Base-by-base conservation (phyloP, 2,113 vertebrate species). In the Nycticryphes semicollaris region DNA sequence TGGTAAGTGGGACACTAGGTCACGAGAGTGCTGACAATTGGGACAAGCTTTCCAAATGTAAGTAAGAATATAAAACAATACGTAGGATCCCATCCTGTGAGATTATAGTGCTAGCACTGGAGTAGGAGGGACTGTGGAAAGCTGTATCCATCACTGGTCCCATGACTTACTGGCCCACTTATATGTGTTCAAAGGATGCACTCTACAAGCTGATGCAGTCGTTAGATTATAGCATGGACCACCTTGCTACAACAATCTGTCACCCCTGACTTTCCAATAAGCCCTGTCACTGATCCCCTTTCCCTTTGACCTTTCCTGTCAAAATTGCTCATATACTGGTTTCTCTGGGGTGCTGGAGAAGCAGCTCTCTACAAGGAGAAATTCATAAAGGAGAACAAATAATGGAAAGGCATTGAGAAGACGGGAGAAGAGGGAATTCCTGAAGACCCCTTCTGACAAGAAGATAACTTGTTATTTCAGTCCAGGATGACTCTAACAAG, bases 1-100 rank as follows among this genome's bases (percentile, higher is more conserved):
- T 7, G 6, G 27, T 76, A 90, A 92, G 17, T 84, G 68, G 72
- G 84, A 64, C 60, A 87, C 43, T 68, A n/a, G 80, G 72, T 96
- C 84, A 82, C 33, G 12, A 63, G 31, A 57, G 54, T 24, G 19
- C 53, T 85, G 53, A 31, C 64, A 79, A 35, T 7, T 4, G 2
- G 37, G 66, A 57, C 2, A 53, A 56, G 24, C 51, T 56, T 92
- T 68, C 54, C 37, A 51, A 94, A 83, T 24, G 2, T 83, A 84
- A 95, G 68, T 60, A 72, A 81, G 75, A 77, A 30, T 91, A 66
- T 77, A 80, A 92, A 89, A 69, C 6, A 47, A 45, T 30, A 18
- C 23, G 45, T 23, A 53, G 48, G 37, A 81, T 62, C 12, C 8
- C 33, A 66, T 35, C 28, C 68, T 92, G n/a, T 93, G 84, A 4